Evolutionary conservation across 2,888 invertebrate species (phyloP), one percentile per base, ranked within the genome.

Genomic region (Nomada lathburiana): DNA sequence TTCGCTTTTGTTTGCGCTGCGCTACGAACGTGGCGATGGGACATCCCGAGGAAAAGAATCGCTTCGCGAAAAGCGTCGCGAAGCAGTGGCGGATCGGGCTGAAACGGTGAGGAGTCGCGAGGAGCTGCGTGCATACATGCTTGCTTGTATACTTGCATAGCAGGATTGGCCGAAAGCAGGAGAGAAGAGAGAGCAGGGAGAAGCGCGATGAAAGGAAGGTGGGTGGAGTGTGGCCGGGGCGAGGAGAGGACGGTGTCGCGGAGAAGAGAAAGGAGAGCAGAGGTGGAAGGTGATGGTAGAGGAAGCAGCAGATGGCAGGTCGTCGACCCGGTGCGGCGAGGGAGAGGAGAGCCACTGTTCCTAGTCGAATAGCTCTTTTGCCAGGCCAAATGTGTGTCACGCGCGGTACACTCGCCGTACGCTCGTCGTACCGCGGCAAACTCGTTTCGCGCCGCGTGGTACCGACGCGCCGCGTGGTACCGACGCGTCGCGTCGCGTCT

Each of bases 361-460:
- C 90, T 91, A 90, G 88, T 89, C 88, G 91, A 91, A 90, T 91
- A 91, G 90, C 91, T 90, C 90, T 91, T 91, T 91, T 87, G 89
- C 90, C 87, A 89, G 68, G 59, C 87, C 89, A 86, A 91, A 91
- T 91, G 91, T 91, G 89, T 91, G 91, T 91, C 91, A 91, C 90
- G 89, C 89, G 90, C 89, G 89, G 85, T 86, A 68, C 75, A 82
- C 80, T 86, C 87, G 86, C 29, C 47, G 29, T 29, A 29, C 29
- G 29, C 44, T 59, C 23, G 44, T 5, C 53, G 20, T 57, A 13
- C 52, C 60, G 13, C 59, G 44, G 47, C 52, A 42, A 29, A 44
- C 60, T 60, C 44, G 75, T 44, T 44, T 29, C 29, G 60, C 20
- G 9, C 26, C 42, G 57, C 18, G 23, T 2, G 20, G 18, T 23